Evolutionary conservation across 2,797 vertebrate species (phyloP).

Genomic region (Xenops minutus): DNA sequence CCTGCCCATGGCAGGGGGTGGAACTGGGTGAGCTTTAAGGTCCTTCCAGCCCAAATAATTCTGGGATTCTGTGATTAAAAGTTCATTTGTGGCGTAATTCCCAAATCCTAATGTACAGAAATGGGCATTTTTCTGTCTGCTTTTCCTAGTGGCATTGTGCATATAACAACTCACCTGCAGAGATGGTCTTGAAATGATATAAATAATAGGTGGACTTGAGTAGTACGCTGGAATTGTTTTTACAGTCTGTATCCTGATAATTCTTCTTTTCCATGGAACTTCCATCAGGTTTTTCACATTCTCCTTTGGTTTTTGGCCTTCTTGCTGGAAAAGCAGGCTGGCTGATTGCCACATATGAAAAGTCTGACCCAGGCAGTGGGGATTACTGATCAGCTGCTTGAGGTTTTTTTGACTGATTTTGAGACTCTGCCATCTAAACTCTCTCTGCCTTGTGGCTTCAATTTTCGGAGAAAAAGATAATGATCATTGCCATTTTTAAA

Average conservation of each 20-base stretch:
- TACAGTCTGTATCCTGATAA: neutral
- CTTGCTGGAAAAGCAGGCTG: neutral
- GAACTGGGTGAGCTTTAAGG: neutral
- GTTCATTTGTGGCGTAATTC: neutral
- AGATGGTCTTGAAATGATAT: neutral
- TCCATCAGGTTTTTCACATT: neutral
- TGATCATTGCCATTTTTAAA: neutral
- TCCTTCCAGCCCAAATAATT: neutral
- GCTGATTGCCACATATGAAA: neutral
- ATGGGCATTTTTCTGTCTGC: neutral
- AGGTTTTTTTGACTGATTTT: neutral
- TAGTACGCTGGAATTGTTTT: neutral
- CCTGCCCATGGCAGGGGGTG: neutral
- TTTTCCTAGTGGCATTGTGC: neutral
- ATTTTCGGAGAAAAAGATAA: neutral
- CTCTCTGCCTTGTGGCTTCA: neutral
- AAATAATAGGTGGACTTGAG: neutral
- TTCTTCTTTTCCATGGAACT: neutral
- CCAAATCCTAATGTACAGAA: neutral
- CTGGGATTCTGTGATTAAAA: neutral
- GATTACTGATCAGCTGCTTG: neutral
- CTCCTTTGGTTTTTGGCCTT: neutral
- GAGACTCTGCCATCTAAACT: neutral
- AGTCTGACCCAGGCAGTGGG: neutral
- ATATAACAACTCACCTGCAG: neutral